phyloP scores from a whole-genome alignment of 2,113 vertebrate genomes.

The Ellobius talpinus region DNA sequence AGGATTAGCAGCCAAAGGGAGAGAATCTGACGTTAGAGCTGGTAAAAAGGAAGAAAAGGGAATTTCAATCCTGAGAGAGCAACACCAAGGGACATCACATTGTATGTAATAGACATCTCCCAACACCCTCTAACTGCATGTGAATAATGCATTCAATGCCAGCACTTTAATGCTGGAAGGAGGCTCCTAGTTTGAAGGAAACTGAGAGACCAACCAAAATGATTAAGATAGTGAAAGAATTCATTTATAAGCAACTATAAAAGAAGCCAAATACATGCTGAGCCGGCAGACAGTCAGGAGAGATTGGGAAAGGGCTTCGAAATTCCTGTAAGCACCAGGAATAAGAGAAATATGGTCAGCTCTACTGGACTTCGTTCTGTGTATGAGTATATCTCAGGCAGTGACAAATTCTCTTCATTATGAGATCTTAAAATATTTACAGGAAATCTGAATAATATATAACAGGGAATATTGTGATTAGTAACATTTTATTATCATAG shows the following conservation, averaged over 20 bases:
- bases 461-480: slow-evolving; percentile 67
- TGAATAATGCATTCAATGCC: slow-evolving; percentile 61
- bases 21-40: slow-evolving; percentile 63
- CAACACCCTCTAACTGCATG: slow-evolving; percentile 4
- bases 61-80: slow-evolving; percentile 49
- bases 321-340: slow-evolving; percentile 35
- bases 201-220: slow-evolving; percentile 65
- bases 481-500: slow-evolving; percentile 64
- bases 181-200: slow-evolving; percentile 47
- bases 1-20: slow-evolving; percentile 61
- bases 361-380: slow-evolving; percentile 26
- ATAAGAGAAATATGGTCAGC: slow-evolving; percentile 33
- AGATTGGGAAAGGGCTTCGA: not conserved
- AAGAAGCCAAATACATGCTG: slow-evolving; percentile 35
- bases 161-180: slow-evolving; percentile 1
- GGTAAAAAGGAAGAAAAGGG: slow-evolving; percentile 66
- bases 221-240: slow-evolving; percentile 69
- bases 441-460: slow-evolving; percentile 80
- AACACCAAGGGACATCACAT: slow-evolving; percentile 56
- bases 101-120: slow-evolving; percentile 36
- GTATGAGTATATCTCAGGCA: slow-evolving; percentile 56
- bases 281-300: slow-evolving; percentile 50
- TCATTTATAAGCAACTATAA: slow-evolving; percentile 43
- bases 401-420: slow-evolving; percentile 77
- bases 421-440: slow-evolving; percentile 80